Evolutionary conservation across 1,140 invertebrate genomes (phyloP).

Genomic region (Orchestia grillus): DNA sequence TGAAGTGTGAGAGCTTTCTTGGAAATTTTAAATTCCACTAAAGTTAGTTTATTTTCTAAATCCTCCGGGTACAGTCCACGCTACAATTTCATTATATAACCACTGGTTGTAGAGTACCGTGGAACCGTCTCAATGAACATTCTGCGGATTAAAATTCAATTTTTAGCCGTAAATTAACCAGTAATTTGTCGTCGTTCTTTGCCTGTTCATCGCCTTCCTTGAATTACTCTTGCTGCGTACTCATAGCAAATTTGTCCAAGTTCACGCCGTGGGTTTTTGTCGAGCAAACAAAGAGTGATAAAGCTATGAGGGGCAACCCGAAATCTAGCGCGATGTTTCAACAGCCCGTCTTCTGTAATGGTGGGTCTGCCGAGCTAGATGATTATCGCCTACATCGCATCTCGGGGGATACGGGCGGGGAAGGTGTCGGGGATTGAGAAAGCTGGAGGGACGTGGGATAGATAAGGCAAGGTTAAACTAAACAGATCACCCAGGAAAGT

Average conservation of each 20-base stretch:
- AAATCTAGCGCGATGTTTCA: conserved; percentile 37
- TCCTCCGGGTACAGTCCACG: too few relatives aligned
- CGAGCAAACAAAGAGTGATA: conserved; percentile 44
- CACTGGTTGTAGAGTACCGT: too few relatives aligned
- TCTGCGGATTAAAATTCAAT: background rate
- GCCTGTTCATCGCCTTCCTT: background rate
- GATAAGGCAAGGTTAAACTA: background rate
- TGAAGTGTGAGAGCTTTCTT: too few relatives aligned
- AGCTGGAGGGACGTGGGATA: background rate
- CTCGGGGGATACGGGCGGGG: background rate
- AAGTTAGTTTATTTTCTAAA: too few relatives aligned
- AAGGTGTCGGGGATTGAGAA: background rate
- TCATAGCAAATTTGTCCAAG: background rate
- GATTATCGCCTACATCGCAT: conserved; percentile 35
- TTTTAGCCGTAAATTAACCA: background rate
- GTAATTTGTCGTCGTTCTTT: background rate
- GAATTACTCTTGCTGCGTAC: background rate
- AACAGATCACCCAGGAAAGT: background rate
- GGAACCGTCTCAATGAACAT: background rate
- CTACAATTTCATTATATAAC: too few relatives aligned
- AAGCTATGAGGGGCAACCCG: conserved; percentile 23
- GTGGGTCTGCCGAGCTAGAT: background rate
- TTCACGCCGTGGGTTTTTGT: conserved; percentile 39
- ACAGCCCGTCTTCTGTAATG: conserved; percentile 6
- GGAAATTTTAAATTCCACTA: too few relatives aligned